Base-by-base conservation (phyloP, 2,797 vertebrate genomes). In the Tympanoctomys barrerae region DNA sequence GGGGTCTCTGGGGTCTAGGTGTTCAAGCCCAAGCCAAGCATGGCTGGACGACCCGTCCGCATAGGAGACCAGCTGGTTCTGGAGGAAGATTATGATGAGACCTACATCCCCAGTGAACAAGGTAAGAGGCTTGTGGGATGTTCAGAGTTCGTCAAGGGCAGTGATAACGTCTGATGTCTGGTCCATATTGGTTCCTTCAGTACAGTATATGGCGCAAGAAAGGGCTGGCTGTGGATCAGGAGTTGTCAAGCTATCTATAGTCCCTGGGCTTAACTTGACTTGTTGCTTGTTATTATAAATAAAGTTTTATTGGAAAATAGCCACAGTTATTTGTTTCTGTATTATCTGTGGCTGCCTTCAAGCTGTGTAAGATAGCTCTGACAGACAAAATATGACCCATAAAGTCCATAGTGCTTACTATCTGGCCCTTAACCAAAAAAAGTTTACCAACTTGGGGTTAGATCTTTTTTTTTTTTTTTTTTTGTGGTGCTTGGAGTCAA, bases 51-150 rank as follows among this genome's bases (percentile, higher is more conserved):
- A 78, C 95, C 98, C 2, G 98, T 98, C 86, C 92, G 97, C 84
- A 98, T 99, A 2, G 99, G 99, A 85, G 98, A 99, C 98, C 99
- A 99, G 98, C 97, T 99, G 96, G 98, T 99, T 91, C 99, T 99
- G 83, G 99, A 99, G 68, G 99, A 99, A 93, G 98, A 99, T n/a
- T 99, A 99, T 54, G 99, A 99, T 93, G 99, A 99, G 71, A 99
- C 96, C 90, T 99, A 99, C 62, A 98, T 99, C 71, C 99, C 99
- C 21, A 98, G 98, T 64, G 99, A 99, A 88, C 98, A 99, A 98
- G 99, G 99, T 99, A 97, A 77, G 61, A 4, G 13, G 39, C 80
- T 49, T 52, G 33, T 42, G n/a, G 42, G 49, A 4, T 22, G 28
- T 33, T 46, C 36, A 12, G 42, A 4, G 52, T 88, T 42, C 26